Evolutionary conservation across 2,113 vertebrate genomes (phyloP), one percentile per base, ranked within the genome.

Genomic region (Martes martes): DNA sequence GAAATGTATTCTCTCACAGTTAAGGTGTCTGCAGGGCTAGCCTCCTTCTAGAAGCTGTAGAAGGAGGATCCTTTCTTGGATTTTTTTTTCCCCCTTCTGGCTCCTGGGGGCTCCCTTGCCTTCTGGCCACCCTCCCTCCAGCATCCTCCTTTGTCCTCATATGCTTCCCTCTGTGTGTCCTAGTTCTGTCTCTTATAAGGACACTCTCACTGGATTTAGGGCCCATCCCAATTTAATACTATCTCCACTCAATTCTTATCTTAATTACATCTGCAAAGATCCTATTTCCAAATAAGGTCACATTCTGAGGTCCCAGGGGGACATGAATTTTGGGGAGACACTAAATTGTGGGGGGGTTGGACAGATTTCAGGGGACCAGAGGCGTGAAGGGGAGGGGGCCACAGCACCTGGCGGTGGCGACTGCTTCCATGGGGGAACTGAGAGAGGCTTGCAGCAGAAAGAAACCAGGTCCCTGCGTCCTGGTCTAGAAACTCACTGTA

Each of bases 391-490:
- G 26, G 26, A 4, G 4, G 28, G 39, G 28, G 74, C 36, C 24
- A 0, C 2, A 31, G 42, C 1, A 19, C 10, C 42, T 31, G 50
- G 87, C 0, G 0, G 73, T 55, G 61, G 26, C 19, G n/a, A 33
- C 63, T 45, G 19, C 61, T 85, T 93, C 33, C 23, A 7, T 52
- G 18, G 61, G 65, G 5, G 50, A 71, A 78, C 55, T 1, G 0
- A 2, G 86, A 93, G 28, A 15, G 5, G 24, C 93, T 73, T 16
- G 61, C 11, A 63, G 79, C 55, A 0, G 1, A 63, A 95, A 71
- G 90, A 96, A 97, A 97, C 92, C 95, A 98, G 98, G 95, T 88
- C 94, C 95, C 79, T 0, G 19, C 10, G 65, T 95, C 87, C 92
- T 97, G 94, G 76, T 87, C 94, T 67, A 97, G 97, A 98, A 97